Base-by-base conservation (phyloP, 2,797 vertebrate genomes). In the Premnoplex brunnescens region DNA sequence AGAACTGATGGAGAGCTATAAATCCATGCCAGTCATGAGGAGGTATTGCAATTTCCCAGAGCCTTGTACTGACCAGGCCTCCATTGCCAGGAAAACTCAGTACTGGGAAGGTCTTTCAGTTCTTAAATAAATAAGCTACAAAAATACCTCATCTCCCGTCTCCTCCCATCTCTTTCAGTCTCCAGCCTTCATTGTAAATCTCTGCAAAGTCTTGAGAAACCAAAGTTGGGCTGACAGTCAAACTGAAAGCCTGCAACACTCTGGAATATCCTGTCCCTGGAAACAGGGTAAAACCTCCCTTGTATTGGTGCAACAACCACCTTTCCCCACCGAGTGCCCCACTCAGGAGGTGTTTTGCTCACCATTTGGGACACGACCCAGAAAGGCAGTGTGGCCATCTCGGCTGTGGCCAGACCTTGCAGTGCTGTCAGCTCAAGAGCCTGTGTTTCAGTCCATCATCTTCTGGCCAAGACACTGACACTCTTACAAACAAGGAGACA, bases 21-120 rank as follows among this genome's bases (percentile, higher is more conserved):
- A 90, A 90, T 90, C 39, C 74, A 67, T 9, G 23, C 23, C 48
- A 88, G 28, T 39, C 63, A 73, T 6, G 8, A 73, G 49, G 36
- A 90, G 21, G 34, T 52, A 73, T 89, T 95, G 92, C 82, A 85
- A 79, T 96, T 78, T 95, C 69, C 39, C 74, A 71, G 43, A 85
- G 37, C 55, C 23, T 80, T 89, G 36, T 60, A 81, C 64, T 88
- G 85, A 85, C 68, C 48, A 69, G 52, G 64, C 8, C 43, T 62
- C 66, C 36, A 54, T 73, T 86, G 85, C 69, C 88, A 91, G 73
- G 41, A 93, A 88, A 93, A 79, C 81, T 69, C 81, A 89, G 54
- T 14, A 32, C 51, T 56, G 44, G 51, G 68, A 79, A 95, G 27
- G 36, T 59, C 54, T n/a, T 88, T 88, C 39, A 28, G 37, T 68